Percentiles rank a stretch among this genome's conserved stretches.
Evolutionary conservation across 2,113 vertebrate genomes (phyloP).

Genomic region (Cervus canadensis): DNA sequence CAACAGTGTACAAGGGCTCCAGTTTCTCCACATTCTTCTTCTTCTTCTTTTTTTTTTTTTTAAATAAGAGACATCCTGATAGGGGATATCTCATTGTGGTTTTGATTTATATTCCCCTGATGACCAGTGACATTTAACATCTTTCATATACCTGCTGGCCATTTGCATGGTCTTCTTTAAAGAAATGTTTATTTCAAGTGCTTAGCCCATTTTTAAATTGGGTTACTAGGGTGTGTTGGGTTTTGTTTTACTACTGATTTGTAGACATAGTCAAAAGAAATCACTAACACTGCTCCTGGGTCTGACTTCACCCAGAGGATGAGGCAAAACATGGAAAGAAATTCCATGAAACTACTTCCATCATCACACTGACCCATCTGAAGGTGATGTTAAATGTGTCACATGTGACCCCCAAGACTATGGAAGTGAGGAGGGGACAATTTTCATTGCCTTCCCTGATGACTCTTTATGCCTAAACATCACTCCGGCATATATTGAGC

Average conservation of each 20-base stretch:
- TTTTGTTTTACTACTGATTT: neutral
- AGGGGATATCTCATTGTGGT: neutral
- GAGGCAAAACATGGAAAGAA: neutral
- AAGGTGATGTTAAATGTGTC: neutral
- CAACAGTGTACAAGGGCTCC: neutral
- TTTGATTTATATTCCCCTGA: neutral
- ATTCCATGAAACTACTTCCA: neutral
- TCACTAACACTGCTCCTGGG: neutral
- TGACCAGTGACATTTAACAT: neutral
- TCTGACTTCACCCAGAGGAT: neutral
- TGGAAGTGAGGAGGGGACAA: neutral
- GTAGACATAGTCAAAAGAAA: neutral
- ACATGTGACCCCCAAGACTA: neutral
- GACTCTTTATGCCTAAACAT: neutral
- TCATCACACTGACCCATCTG: neutral
- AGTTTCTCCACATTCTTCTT: neutral
- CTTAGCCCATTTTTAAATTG: neutral
- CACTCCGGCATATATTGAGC: neutral
- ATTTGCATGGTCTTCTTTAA: neutral
- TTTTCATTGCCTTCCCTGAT: neutral
- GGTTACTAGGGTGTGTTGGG: neutral
- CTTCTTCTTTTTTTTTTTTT: neutral
- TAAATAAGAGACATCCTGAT: neutral
- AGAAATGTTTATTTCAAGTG: neutral
- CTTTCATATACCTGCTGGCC: neutral